phyloP scores from a whole-genome alignment of 2,888 invertebrate genomes.

The Drosophila atripex region DNA sequence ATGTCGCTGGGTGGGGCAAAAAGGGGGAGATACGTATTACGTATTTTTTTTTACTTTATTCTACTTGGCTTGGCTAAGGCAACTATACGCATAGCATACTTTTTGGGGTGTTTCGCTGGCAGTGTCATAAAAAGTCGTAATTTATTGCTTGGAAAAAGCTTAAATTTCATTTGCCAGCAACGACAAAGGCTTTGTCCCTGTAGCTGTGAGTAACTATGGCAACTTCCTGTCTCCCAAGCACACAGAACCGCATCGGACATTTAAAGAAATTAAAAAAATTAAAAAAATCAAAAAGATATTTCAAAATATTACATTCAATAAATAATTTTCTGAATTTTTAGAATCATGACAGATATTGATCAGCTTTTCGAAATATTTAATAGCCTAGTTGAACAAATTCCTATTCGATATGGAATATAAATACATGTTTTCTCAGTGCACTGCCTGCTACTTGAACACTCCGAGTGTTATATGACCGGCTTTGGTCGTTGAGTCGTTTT shows the following conservation, averaged over 20 bases:
- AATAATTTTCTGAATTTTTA: too few relatives aligned
- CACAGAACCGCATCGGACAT: conserved; percentile 8
- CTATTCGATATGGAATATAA: not conserved
- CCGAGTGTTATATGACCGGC: conserved; percentile 54
- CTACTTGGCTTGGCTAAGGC: conserved; percentile 39
- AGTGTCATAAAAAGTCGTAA: conserved; percentile 79
- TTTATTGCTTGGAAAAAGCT: conserved; percentile 81
- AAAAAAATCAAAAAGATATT: too few relatives aligned
- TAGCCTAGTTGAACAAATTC: too few relatives aligned
- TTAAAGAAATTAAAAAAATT: not conserved
- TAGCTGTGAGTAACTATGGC: conserved; percentile 63
- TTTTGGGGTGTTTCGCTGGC: conserved; percentile 55
- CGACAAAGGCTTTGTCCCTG: conserved; percentile 62
- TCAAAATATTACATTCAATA: too few relatives aligned
- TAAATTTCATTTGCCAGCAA: conserved; percentile 80
- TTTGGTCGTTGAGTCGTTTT: conserved; percentile 48
- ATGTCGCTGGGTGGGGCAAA: conserved; percentile 10
- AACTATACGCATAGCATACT: conserved; percentile 65
- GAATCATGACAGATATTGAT: too few relatives aligned
- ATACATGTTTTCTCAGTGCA: not conserved
- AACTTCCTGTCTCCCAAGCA: conserved; percentile 33
- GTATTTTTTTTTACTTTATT: conserved; percentile 11
- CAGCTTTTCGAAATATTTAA: too few relatives aligned
- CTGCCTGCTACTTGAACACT: conserved; percentile 35
- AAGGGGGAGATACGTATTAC: conserved; percentile 14